Evolutionary conservation across 2,888 invertebrate species (phyloP), one percentile per base, ranked within the genome.

Genomic region (Pseudococcus viburni): DNA sequence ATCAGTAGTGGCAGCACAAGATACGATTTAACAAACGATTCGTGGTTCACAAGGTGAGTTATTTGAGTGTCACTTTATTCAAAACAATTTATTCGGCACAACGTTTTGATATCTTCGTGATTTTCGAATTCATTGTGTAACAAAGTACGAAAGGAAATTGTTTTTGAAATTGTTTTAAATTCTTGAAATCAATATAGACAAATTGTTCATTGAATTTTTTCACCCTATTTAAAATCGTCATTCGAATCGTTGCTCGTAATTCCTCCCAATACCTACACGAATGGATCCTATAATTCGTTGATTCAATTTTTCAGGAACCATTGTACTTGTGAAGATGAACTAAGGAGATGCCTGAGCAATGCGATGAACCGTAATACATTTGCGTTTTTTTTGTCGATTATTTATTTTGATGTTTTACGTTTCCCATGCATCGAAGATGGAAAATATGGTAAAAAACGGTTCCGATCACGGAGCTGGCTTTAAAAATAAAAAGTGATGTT

Each of bases 21-120:
- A 90, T 97, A 97, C 92, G 96, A 96, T 91, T 93, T 97, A 89
- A 95, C 94, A 88, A 98, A 98, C 92, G 94, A 95, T 91, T 95
- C 96, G 0, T 92, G 96, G 59, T 96, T 96, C 92, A 96, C 96
- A 91, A 97, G 96, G 93, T 93, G 91, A 92, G 93, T 91, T 73
- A 46, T 88, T n/a, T 9, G 11, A 15, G 4, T 26, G n/a, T 33
- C 26, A 33, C 15, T 39, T n/a, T 83, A 51, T 51, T 84, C 17
- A 22, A 84, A 51, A 12, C 42, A 51, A 3, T 84, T 84, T 22
- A 48, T 46, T 46, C n/a, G 7, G 42, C n/a, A 0, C n/a, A 83
- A 33, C n/a, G 17, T 33, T 5, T 55, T 51, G 55, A n/a, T 59
- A 8, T 59, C n/a, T 59, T 59, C 55, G 55, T 59, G 17, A 59